Base-by-base conservation (phyloP, 2,888 invertebrate genomes). In the Diaperis boleti region DNA sequence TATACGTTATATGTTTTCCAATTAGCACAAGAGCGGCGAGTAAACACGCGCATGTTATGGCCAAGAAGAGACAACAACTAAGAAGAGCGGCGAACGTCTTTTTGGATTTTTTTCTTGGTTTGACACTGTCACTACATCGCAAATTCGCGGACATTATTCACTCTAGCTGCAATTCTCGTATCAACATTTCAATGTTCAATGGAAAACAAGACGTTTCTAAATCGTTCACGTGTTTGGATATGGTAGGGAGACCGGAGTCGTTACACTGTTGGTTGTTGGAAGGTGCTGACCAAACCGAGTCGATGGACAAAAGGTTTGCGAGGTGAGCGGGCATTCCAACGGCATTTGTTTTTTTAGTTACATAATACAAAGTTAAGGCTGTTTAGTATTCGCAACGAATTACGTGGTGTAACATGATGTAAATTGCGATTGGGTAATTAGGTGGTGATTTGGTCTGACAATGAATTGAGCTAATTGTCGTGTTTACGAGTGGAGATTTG, bases 61-160 rank as follows among this genome's bases (percentile, higher is more conserved):
- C 69, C 61, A 81, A 73, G 64, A 80, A 78, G 35, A 79, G 62
- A 64, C 81, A 80, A 61, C 79, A 80, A 60, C 77, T 80, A 15
- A 76, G 59, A 6, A 81, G 67, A 61, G 76, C 69, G 15, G 73
- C 69, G 14, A 74, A 13, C 6, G 11, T 13, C 11, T 33, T 33
- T n/a, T n/a, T n/a, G 13, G 33, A 59, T 57, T 69, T 70, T 59
- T 7, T 13, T n/a, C n/a, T n/a, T 2, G 35, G 50, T 22, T 20
- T 35, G 18, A 33, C 62, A 35, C 39, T 64, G 13, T 52, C 57
- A 35, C 59, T 42, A n/a, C n/a, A n/a, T n/a, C n/a, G n/a, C n/a
- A n/a, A n/a, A n/a, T n/a, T n/a, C n/a, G n/a, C n/a, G 7, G 52
- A 14, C 52, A 52, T 50, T 50, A 18, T 52, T 60, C 42, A 47